phyloP scores from a whole-genome alignment of 1,140 invertebrate species.

The Trichomalopsis sarcophagae region DNA sequence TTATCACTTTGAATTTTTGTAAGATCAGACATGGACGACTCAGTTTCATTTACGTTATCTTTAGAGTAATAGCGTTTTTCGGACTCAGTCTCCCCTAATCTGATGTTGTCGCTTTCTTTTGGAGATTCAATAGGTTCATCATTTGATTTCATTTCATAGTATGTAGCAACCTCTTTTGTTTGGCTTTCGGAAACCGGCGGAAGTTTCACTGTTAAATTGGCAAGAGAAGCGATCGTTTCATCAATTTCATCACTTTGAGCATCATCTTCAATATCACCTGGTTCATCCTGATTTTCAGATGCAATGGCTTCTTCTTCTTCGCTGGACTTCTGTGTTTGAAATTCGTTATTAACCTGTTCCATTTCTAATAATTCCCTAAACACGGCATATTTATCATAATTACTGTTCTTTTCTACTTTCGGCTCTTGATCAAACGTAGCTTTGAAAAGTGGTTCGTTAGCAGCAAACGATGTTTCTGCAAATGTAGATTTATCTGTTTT shows the following conservation, averaged over 20 bases:
- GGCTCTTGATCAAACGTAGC: conserved; percentile 76
- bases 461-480: conserved; percentile 47
- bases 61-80: conserved; percentile 44
- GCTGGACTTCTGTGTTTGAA: conserved; percentile 67
- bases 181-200: conserved; percentile 58
- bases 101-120: conserved; percentile 16
- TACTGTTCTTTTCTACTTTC: conserved; percentile 62
- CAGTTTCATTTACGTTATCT: conserved; percentile 2
- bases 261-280: conserved; percentile 58
- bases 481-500: conserved; percentile 42
- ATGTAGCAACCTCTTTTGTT: conserved; percentile 42
- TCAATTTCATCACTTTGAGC: conserved; percentile 57
- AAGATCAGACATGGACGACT: conserved; percentile 17
- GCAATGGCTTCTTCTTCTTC: conserved; percentile 50
- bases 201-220: conserved; percentile 65
- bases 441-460: conserved; percentile 72
- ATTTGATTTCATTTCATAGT: conserved; percentile 54
- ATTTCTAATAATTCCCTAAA: conserved; percentile 88
- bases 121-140: conserved; percentile 39
- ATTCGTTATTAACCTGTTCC: conserved; percentile 76
- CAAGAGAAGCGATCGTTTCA: conserved; percentile 59
- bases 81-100: conserved; percentile 39
- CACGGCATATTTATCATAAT: conserved; percentile 87
- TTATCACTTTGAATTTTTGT: conserved; percentile 32
- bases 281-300: conserved; percentile 64